Evolutionary conservation across 1,140 invertebrate genomes (phyloP).

Genomic region (Drosophila baimaii): DNA sequence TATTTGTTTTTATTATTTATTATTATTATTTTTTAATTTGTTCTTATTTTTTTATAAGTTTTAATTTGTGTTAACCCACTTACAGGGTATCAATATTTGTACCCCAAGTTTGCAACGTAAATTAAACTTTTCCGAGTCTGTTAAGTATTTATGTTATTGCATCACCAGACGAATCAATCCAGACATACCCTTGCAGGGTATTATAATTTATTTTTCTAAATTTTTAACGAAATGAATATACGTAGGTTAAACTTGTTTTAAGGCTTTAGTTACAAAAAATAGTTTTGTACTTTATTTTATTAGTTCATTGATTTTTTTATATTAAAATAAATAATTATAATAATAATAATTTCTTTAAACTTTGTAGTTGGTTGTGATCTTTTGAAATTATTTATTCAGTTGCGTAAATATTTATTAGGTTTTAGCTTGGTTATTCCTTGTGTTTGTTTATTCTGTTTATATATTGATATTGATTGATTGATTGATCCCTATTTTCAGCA

Average conservation of each 20-base stretch:
- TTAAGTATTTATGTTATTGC: not conserved
- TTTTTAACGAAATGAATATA: too few species aligned
- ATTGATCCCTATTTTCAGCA: not conserved
- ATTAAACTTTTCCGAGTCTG: not conserved
- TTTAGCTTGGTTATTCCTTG: not conserved
- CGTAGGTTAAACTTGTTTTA: too few species aligned
- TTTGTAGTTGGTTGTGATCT: too few species aligned
- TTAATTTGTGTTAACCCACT: too few species aligned
- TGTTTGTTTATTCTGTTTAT: not conserved
- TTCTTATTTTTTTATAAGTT: not conserved
- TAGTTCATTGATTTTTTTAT: not conserved
- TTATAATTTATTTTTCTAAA: too few species aligned
- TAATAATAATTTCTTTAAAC: not conserved
- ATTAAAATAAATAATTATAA: too few species aligned
- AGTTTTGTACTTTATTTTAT: too few species aligned
- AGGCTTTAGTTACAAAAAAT: too few species aligned
- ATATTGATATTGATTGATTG: too few species aligned
- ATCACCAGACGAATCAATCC: not conserved
- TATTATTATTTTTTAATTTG: not conserved
- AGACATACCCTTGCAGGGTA: too few species aligned
- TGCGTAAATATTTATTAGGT: not conserved
- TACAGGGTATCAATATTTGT: not conserved
- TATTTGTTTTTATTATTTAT: not conserved
- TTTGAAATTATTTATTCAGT: slow-evolving; percentile 1
- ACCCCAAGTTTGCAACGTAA: not conserved